Evolutionary conservation across 2,888 invertebrate species (phyloP), one percentile per base, ranked within the genome.

Genomic region (Cepaea hortensis): DNA sequence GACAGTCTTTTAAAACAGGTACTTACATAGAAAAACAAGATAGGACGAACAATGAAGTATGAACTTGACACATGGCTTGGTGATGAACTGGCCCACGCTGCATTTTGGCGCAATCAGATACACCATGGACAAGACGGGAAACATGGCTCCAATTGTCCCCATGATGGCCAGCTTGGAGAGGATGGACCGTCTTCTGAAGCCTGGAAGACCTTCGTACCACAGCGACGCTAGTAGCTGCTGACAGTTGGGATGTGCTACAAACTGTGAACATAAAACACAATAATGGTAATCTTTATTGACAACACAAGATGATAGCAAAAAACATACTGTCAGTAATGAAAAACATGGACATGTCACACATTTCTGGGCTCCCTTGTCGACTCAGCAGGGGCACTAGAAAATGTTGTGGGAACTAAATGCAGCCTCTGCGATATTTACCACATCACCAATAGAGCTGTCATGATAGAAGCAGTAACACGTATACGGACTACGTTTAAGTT

Each of bases 21-120:
- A 96, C 98, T 97, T 95, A 99, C 99, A 98, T 90, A 99, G 95
- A 95, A 99, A 99, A 93, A 97, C 97, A 94, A 99, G 97, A 95
- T 99, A 99, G 90, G 99, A 98, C 72, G 99, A 98, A 89, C 98
- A 98, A 95, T 99, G 98, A 94, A 98, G 98, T 92, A 99, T 97
- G 95, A 99, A 99, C 95, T 99, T 99, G 95, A 99, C 98, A 96
- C 99, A 99, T 50, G 99, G 99, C 95, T 99, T 98, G 92, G 98
- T 96, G 96, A 99, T 97, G 86, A 98, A 98, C 93, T 97, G 97
- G 68, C 99, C 98, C 90, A 97, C 95, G 88, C 96, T 95, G 90
- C 97, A 98, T 95, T 98, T 98, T 62, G 99, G 99, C 62, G 98
- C 97, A 85, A 98, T 95, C 93, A 99, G 97, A 95, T 99, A 99